These are phyloP conservation scores for Megaleporinus macrocephalus DNA, from an alignment of 2,113 vertebrate genomes.

Conservation along the genomic window DNA sequence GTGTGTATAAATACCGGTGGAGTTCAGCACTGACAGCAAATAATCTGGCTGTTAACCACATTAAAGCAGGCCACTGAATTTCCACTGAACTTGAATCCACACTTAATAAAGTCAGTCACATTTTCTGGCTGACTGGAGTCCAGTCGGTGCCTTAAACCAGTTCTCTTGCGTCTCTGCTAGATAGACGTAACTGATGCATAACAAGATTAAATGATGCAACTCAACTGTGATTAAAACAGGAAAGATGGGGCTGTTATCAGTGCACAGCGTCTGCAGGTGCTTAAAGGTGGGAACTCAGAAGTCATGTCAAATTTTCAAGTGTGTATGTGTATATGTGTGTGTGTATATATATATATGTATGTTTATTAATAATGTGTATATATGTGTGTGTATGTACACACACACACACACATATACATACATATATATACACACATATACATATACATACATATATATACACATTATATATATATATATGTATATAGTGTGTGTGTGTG, in stretches of 20 bases:
- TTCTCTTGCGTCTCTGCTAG: neutral
- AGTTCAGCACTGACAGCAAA: neutral
- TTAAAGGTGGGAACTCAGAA: neutral
- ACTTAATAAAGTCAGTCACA: neutral
- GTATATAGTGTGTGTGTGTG: no score
- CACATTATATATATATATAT: no score
- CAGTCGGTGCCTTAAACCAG: no score
- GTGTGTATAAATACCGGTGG: neutral
- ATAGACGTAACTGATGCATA: neutral
- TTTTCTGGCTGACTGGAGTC: neutral
- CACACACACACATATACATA: no score
- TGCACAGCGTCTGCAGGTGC: neutral
- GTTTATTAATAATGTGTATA: no score
- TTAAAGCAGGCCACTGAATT: neutral
- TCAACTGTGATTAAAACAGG: neutral
- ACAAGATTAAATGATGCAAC: neutral
- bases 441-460: no score
- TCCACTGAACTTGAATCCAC: neutral
- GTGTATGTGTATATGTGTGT: no score
- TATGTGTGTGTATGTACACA: no score
- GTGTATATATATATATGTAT: no score
- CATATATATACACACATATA: no score
- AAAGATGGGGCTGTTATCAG: neutral
- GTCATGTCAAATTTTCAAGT: neutral
- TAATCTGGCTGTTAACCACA: neutral